Evolutionary conservation across 2,888 invertebrate species (phyloP).

Genomic region (Stramonita haemastoma): DNA sequence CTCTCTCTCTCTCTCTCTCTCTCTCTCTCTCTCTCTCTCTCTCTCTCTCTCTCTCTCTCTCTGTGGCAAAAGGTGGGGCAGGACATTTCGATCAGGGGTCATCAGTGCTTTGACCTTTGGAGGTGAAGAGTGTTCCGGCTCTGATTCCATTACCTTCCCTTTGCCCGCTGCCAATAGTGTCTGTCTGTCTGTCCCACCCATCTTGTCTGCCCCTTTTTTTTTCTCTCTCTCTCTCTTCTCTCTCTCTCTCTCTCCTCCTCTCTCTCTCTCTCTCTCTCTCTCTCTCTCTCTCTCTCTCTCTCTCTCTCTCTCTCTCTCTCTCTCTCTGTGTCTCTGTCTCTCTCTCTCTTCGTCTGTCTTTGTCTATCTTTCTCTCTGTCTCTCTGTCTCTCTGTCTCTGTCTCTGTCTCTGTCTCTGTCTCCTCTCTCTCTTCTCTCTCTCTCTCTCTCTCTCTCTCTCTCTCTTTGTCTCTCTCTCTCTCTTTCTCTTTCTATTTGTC

Average conservation of each 20-base stretch:
- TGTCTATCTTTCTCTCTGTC: neutral
- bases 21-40: no score
- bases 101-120: no score
- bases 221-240: neutral
- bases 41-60: neutral
- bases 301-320: slow-evolving; percentile 7
- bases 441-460: neutral
- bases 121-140: no score
- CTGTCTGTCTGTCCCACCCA: neutral
- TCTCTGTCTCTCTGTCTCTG: no score
- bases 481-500: no score
- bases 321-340: neutral
- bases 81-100: no score
- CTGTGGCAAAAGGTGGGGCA: no score
- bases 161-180: neutral
- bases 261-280: neutral
- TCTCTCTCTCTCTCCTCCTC: neutral
- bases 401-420: neutral
- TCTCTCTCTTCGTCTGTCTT: neutral
- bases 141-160: neutral
- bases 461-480: no score
- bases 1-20: no score
- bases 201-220: neutral
- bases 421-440: neutral
- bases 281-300: neutral